phyloP scores from a whole-genome alignment of 2,888 invertebrate genomes.

The Selenia dentaria region DNA sequence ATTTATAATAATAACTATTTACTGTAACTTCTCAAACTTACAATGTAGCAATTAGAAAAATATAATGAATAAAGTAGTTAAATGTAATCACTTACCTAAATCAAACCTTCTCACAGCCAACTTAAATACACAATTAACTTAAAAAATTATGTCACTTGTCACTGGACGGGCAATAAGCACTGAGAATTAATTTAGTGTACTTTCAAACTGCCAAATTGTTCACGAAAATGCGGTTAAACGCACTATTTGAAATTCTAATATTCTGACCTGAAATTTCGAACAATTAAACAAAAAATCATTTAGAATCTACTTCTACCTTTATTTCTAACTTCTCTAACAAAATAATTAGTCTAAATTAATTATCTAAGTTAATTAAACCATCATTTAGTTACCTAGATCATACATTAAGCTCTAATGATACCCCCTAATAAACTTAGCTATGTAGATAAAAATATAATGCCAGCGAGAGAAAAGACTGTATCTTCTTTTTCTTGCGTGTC shows the following conservation, averaged over 20 bases:
- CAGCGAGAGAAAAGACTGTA: not conserved
- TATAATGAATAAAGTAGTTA: slow-evolving; percentile 38
- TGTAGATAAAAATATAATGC: not conserved
- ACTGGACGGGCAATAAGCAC: slow-evolving; percentile 36
- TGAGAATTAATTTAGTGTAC: slow-evolving; percentile 37
- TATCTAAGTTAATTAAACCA: too few relatives aligned
- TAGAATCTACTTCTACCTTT: too few relatives aligned
- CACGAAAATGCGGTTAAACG: slow-evolving; percentile 29
- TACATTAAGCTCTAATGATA: too few relatives aligned
- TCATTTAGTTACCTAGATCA: too few relatives aligned
- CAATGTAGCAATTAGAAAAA: slow-evolving; percentile 26
- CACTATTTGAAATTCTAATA: slow-evolving; percentile 25
- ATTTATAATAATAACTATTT: too few relatives aligned
- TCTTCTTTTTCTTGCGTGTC: slow-evolving; percentile 1
- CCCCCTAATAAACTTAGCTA: too few relatives aligned
- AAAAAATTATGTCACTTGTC: slow-evolving; percentile 52
- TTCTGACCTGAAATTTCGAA: slow-evolving; percentile 17
- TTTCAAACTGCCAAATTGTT: slow-evolving; percentile 45
- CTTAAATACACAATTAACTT: slow-evolving; percentile 37
- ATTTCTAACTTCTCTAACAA: too few relatives aligned
- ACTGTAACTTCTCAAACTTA: slow-evolving; percentile 1
- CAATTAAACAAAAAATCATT: slow-evolving; percentile 1
- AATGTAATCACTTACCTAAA: slow-evolving; percentile 52
- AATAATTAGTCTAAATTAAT: too few relatives aligned
- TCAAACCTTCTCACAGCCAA: slow-evolving; percentile 50